Conservation (phyloP, 2,888 invertebrate genomes). For the Euzetes globulus region DNA sequence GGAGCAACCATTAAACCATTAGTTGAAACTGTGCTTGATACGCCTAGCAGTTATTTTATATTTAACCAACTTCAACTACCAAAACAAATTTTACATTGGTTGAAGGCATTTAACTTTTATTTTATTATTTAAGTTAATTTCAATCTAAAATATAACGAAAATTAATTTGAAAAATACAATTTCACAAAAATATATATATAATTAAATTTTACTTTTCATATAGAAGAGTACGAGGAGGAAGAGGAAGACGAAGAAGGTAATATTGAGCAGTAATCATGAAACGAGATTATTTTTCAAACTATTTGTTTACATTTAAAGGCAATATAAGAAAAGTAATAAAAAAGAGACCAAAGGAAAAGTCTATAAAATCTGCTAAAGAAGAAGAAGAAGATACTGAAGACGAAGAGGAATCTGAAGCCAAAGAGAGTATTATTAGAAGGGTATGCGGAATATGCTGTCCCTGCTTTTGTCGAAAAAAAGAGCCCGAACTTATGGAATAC, state of each 20-base stretch:
- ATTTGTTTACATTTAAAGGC: not conserved
- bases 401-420: not conserved
- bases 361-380: not conserved
- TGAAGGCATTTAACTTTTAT: not conserved
- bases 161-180: too few relatives aligned
- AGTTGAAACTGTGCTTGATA: too few relatives aligned
- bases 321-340: not conserved
- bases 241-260: not conserved
- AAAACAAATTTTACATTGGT: not conserved
- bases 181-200: not conserved
- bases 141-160: not conserved
- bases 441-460: not conserved
- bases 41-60: not conserved
- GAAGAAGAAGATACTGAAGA: not conserved
- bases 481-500: constrained; percentile 10
- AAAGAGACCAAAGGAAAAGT: not conserved
- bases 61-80: not conserved
- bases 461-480: not conserved
- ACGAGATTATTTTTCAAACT: not conserved
- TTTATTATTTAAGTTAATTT: not conserved
- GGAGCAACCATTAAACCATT: too few relatives aligned
- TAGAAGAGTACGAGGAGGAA: not conserved
- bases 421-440: not conserved
- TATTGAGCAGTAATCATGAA: not conserved
- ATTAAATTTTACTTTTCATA: not conserved